Evolutionary conservation across 2,797 vertebrate species (phyloP), one percentile per base, ranked within the genome.

Genomic region (Chelonia mydas): DNA sequence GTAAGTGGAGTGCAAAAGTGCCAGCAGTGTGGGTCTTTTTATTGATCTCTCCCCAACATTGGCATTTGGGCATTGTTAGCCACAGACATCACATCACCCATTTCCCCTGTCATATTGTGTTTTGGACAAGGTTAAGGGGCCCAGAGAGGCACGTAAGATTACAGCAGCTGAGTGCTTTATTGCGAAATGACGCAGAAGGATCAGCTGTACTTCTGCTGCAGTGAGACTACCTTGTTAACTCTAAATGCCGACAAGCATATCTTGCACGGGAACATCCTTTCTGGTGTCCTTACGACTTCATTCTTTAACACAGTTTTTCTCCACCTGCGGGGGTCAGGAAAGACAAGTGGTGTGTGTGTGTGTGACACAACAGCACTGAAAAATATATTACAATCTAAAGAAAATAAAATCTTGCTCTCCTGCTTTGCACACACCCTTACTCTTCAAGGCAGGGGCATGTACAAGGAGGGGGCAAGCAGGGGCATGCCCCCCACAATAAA

Each of bases 321-420:
- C 76, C 95, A 87, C 3, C 1, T 84, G 83, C 86, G 45, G 61
- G 37, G 74, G 6, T 23, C 1, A 5, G 25, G 88, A 92, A 90
- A 95, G 83, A 0, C 33, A 90, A 84, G 27, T 54, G 88, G 41
- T 11, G 94, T 2, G 33, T 78, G 33, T 78, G 25, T 25, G 28
- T 12, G 25, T 11, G 25, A 54, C 95, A 89, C 79, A 33, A 88
- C 61, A 37, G n/a, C n/a, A 68, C n/a, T 68, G 65, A 68, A 37
- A 68, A 23, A 23, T 68, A 19, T 59, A 33, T 92, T 94, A 87
- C 10, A 81, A 33, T 72, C 25, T 96, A 94, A 93, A 4, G 61
- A 25, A 92, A 92, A 81, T 88, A 89, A 95, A 90, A 45, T 74
- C 86, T 92, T 80, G n/a, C 33, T 94, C 82, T 54, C 65, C n/a